phyloP scores from a whole-genome alignment of 2,797 vertebrate genomes.

The Helostoma temminkii region DNA sequence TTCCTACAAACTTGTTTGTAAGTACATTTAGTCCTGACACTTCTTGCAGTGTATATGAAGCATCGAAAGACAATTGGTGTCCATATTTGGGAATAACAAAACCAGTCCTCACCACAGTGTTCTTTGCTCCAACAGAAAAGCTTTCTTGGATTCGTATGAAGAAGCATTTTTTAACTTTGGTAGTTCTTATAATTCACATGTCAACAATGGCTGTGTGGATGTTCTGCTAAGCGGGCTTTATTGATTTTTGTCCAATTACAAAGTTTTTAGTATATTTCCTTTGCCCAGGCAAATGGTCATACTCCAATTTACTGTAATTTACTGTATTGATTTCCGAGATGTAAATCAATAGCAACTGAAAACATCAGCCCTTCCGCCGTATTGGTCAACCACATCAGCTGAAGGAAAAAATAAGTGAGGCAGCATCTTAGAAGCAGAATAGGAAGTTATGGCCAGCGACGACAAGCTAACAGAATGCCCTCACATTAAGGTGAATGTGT shows the following conservation, averaged over 20 bases:
- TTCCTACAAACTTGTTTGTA: slow-evolving; percentile 4
- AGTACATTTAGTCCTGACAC: background rate
- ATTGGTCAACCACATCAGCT: background rate
- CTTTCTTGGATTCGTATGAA: slow-evolving; percentile 34
- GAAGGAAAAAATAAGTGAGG: slow-evolving; percentile 24
- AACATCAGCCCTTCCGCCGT: slow-evolving; percentile 6
- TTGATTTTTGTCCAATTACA: slow-evolving; percentile 62
- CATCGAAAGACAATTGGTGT: slow-evolving; percentile 22
- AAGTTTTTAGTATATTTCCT: slow-evolving; percentile 51
- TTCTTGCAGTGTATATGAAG: background rate
- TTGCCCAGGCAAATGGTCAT: slow-evolving; percentile 49
- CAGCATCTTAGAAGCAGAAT: slow-evolving; percentile 23
- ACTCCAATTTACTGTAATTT: slow-evolving; percentile 60
- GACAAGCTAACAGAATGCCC: background rate
- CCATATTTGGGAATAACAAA: slow-evolving; percentile 52
- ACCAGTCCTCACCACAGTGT: slow-evolving; percentile 6
- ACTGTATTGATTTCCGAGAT: slow-evolving; percentile 64
- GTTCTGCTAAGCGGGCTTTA: slow-evolving; percentile 41
- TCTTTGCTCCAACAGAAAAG: slow-evolving; percentile 36
- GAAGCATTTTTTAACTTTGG: slow-evolving; percentile 30
- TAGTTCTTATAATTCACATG: slow-evolving; percentile 42
- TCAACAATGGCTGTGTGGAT: slow-evolving; percentile 38
- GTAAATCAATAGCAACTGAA: slow-evolving; percentile 43
- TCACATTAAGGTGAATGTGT: background rate
- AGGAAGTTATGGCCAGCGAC: slow-evolving; percentile 11